phyloP scores from a whole-genome alignment of 2,113 vertebrate genomes.

The Columba janthina region DNA sequence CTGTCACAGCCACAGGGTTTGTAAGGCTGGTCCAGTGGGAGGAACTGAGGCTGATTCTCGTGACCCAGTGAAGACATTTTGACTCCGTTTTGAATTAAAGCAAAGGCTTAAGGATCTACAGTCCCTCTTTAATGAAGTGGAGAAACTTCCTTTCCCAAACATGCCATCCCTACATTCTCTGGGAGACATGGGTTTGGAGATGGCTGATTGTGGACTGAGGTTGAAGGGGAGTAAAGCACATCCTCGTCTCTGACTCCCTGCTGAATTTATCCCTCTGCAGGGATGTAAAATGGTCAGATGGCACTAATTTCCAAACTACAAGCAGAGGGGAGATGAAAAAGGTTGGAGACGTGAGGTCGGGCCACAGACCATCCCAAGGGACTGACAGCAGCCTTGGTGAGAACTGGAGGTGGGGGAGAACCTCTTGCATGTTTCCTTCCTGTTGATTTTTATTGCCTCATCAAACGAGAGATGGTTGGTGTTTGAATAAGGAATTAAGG shows the following conservation, averaged over 20 bases:
- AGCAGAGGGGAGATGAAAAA: not conserved
- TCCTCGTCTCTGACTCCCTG: not conserved
- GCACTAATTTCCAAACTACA: not conserved
- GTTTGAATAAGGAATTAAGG: not conserved
- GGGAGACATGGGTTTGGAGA: not conserved
- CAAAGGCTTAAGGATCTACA: not conserved
- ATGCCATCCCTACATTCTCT: rapidly evolving
- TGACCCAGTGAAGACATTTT: not conserved
- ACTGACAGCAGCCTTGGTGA: not conserved
- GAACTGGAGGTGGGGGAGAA: not conserved
- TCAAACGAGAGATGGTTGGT: not conserved
- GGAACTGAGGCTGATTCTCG: not conserved
- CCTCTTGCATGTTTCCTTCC: not conserved
- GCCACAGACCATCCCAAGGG: not conserved
- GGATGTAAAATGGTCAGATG: not conserved
- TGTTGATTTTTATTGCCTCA: not conserved
- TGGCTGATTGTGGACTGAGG: not conserved
- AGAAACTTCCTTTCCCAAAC: not conserved
- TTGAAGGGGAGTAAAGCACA: not conserved
- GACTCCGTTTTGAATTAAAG: not conserved
- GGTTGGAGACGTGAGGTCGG: not conserved
- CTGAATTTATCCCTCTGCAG: not conserved
- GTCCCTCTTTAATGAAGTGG: not conserved
- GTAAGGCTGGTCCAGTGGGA: not conserved
- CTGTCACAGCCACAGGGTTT: not conserved